Conservation (phyloP, 2,113 vertebrate species). For the Capra hircus region DNA sequence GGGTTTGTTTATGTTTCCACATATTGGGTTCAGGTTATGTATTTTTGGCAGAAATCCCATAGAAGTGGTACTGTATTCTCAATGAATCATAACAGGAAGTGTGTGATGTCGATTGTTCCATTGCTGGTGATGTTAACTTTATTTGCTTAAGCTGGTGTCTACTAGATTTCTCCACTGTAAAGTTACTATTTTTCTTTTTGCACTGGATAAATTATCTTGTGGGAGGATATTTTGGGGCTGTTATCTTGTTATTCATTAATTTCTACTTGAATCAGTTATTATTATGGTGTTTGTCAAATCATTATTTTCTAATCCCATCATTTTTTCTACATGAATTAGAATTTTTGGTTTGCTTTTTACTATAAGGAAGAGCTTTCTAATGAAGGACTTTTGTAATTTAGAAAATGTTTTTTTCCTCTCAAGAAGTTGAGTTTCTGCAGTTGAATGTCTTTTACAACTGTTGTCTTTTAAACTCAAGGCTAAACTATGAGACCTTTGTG, state of each 20-base stretch:
- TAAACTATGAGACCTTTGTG: neutral
- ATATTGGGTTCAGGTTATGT: neutral
- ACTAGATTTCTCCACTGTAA: neutral
- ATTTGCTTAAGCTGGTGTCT: neutral
- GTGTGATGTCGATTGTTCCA: fast-evolving
- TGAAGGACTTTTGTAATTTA: neutral
- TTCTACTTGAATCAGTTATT: neutral
- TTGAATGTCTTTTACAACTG: neutral
- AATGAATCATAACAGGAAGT: neutral
- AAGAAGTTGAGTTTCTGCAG: neutral
- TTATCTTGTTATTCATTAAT: neutral
- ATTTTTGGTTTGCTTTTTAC: neutral
- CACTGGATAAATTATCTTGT: neutral
- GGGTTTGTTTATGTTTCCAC: neutral
- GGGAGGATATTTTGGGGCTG: neutral
- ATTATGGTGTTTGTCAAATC: neutral
- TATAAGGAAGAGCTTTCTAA: neutral
- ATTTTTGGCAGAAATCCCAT: neutral
- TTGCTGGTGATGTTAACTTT: neutral
- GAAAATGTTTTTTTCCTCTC: neutral
- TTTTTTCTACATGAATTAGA: neutral
- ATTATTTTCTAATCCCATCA: neutral
- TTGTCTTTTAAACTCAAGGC: neutral
- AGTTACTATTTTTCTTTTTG: neutral
- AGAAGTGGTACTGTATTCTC: neutral